A percentile compares a stretch with the other conserved stretches of the same genome.
These are phyloP conservation scores for Zeus faber DNA, from an alignment of 2,113 vertebrate species.

Conservation along the genomic window DNA sequence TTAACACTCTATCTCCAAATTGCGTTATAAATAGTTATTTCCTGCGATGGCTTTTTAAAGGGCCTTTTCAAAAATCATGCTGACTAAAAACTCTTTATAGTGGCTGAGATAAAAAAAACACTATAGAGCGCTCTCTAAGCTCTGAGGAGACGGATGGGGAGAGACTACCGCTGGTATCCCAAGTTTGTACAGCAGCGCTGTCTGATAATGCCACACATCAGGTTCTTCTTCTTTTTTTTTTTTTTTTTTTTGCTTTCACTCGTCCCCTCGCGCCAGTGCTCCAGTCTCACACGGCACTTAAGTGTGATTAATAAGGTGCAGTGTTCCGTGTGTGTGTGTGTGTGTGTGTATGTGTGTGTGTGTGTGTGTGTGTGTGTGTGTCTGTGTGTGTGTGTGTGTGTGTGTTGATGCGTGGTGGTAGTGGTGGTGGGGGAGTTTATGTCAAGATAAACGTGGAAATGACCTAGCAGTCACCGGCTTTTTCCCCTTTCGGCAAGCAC, in stretches of 20 bases:
- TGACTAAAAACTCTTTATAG: constrained; percentile 39
- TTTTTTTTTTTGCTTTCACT: constrained; percentile 60
- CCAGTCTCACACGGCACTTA: constrained; percentile 75
- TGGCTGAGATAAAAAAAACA: constrained; percentile 53
- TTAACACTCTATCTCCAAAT: constrained; percentile 3
- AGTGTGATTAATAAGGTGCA: constrained; percentile 79
- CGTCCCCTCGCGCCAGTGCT: constrained; percentile 61
- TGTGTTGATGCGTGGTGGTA: background rate
- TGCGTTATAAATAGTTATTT: background rate
- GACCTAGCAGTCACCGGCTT: constrained; percentile 65
- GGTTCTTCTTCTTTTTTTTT: too few species aligned
- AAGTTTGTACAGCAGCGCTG: constrained; percentile 58
- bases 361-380: constrained; percentile 6
- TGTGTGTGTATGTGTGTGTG: constrained; percentile 5
- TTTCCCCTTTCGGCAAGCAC: constrained; percentile 60
- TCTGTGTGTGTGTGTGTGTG: background rate
- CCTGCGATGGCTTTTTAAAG: constrained; percentile 16
- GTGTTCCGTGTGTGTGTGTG: constrained; percentile 33
- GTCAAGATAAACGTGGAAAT: constrained; percentile 76
- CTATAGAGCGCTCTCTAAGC: constrained; percentile 39
- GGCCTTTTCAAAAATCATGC: constrained; percentile 31
- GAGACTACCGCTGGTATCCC: constrained; percentile 38
- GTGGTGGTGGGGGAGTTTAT: constrained; percentile 52
- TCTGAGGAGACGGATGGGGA: constrained; percentile 19
- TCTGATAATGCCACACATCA: constrained; percentile 67